These are phyloP conservation scores for Anguilla rostrata DNA, from an alignment of 2,113 vertebrate genomes.

Conservation along the genomic window DNA sequence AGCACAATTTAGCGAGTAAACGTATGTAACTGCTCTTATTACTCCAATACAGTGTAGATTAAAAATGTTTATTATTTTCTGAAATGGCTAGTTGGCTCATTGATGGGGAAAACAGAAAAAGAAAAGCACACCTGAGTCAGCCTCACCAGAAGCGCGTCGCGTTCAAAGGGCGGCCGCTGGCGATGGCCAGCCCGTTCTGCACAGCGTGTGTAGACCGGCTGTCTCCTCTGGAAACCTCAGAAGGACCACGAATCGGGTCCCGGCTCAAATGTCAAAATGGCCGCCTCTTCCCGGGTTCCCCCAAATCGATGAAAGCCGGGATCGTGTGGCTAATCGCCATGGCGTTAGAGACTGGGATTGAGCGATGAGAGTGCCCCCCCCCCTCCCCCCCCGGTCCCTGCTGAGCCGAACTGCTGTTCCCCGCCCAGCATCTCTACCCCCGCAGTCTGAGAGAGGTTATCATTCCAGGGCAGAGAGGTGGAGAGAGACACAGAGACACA, in stretches of 20 bases:
- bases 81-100: background rate
- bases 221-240: constrained; percentile 23
- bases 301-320: constrained; percentile 32
- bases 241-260: constrained; percentile 19
- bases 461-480: constrained; percentile 19
- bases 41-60: background rate
- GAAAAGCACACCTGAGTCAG: background rate
- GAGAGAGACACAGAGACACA: background rate
- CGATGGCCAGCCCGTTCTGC: background rate
- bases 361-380: constrained; percentile 11
- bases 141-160: background rate
- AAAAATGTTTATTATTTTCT: background rate
- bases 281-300: constrained; percentile 18
- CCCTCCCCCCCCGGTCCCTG: background rate
- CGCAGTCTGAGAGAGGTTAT: constrained; percentile 18
- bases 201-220: background rate
- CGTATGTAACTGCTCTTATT: background rate
- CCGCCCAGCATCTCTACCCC: background rate
- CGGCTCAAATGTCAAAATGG: constrained; percentile 31
- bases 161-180: background rate
- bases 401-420: background rate
- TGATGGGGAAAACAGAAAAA: background rate
- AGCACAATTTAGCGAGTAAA: background rate
- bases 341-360: constrained; percentile 22
- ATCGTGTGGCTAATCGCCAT: constrained; percentile 37